Percentiles rank a stretch among this genome's conserved stretches.
These are phyloP conservation scores for Eilema depressum DNA, from an alignment of 2,888 invertebrate genomes.

Conservation along the genomic window DNA sequence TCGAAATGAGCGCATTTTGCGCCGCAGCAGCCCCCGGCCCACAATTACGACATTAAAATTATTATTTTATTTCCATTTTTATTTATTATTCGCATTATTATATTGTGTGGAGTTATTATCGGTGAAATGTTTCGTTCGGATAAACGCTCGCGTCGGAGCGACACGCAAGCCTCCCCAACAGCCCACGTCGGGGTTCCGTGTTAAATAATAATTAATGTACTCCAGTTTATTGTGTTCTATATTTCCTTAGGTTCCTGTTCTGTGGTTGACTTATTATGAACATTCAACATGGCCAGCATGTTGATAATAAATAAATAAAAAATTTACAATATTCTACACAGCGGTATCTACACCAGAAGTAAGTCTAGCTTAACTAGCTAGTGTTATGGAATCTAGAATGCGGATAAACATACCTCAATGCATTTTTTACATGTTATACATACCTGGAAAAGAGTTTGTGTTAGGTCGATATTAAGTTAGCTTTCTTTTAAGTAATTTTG, in stretches of 20 bases:
- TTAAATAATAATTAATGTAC: slow-evolving; percentile 38
- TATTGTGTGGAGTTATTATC: slow-evolving; percentile 87
- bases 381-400: no score
- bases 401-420: no score
- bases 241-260: slow-evolving; percentile 13
- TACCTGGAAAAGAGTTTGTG: not conserved
- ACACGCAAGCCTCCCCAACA: slow-evolving; percentile 78
- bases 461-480: not conserved
- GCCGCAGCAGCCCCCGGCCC: slow-evolving; percentile 76
- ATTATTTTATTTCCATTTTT: slow-evolving; percentile 87
- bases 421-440: no score
- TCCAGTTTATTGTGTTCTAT: slow-evolving; percentile 28
- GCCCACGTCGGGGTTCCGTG: slow-evolving; percentile 68
- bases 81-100: slow-evolving; percentile 88
- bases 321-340: no score
- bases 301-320: not conserved
- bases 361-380: no score
- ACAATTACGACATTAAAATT: slow-evolving; percentile 86
- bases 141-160: slow-evolving; percentile 78
- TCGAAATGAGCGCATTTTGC: slow-evolving; percentile 75
- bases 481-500: not conserved
- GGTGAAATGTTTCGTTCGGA: slow-evolving; percentile 87
- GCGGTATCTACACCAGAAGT: no score
- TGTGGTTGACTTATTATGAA: not conserved
- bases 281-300: not conserved